These are phyloP conservation scores for Eupeodes latifasciatus DNA, from an alignment of 2,888 invertebrate species.

Conservation along the genomic window DNA sequence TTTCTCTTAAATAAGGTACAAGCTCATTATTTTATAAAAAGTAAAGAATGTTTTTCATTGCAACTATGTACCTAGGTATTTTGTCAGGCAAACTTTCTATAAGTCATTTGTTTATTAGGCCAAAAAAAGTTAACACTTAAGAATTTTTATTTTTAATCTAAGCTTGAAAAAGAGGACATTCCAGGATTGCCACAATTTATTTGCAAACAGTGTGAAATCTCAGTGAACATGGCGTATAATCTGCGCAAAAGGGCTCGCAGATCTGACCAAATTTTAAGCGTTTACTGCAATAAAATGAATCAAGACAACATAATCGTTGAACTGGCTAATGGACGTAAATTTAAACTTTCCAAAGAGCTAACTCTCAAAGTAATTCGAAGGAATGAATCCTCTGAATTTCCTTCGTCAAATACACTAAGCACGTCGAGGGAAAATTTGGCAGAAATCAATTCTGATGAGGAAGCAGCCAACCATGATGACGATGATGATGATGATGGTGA, in stretches of 20 bases:
- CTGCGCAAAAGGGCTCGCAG: conserved; percentile 81
- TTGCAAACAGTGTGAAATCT: conserved; percentile 81
- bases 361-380: conserved; percentile 59
- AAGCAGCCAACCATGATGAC: conserved; percentile 51
- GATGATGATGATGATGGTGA: conserved; percentile 38
- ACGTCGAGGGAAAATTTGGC: background rate
- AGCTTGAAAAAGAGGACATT: conserved; percentile 63
- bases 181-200: conserved; percentile 80
- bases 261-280: conserved; percentile 80
- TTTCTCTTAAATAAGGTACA: background rate
- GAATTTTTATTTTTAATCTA: background rate
- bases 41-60: no score
- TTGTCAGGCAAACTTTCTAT: no score
- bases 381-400: conserved; percentile 1
- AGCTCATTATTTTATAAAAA: no score
- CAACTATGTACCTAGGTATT: no score
- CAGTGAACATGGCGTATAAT: conserved; percentile 81
- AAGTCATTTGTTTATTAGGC: no score
- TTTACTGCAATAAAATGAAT: conserved; percentile 76
- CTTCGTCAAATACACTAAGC: background rate
- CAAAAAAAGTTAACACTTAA: no score
- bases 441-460: conserved; percentile 48
- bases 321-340: conserved; percentile 62
- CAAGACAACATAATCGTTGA: conserved; percentile 63
- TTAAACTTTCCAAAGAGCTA: conserved; percentile 61